Evolutionary conservation across 2,888 invertebrate genomes (phyloP).

Genomic region (Chymomyza fuscimana): DNA sequence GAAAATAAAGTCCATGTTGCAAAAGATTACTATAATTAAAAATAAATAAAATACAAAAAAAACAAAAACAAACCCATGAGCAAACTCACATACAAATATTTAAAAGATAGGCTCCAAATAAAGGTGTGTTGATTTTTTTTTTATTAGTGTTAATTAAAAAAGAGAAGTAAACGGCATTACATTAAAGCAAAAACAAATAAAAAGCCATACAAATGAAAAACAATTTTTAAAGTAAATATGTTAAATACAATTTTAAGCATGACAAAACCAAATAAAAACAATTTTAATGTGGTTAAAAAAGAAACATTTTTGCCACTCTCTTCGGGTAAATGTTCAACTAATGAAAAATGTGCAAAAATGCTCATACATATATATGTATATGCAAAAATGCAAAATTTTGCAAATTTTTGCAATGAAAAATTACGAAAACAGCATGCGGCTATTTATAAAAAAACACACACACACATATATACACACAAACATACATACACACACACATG

Average conservation of each 20-base stretch:
- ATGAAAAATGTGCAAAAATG: background rate
- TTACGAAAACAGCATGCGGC: background rate
- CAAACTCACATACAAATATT: constrained; percentile 33
- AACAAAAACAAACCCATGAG: background rate
- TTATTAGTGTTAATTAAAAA: constrained; percentile 39
- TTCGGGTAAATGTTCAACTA: background rate
- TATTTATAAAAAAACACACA: no score
- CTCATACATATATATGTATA: no score
- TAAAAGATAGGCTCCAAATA: constrained; percentile 49
- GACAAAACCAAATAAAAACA: constrained; percentile 43
- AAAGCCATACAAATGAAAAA: constrained; percentile 28
- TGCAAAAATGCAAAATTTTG: background rate
- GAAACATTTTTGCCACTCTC: constrained; percentile 34
- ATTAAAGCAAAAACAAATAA: constrained; percentile 10
- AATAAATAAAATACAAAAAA: constrained; percentile 26
- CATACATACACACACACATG: constrained; percentile 1
- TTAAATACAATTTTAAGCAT: constrained; percentile 55
- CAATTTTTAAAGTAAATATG: constrained; percentile 56
- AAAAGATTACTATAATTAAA: constrained; percentile 34
- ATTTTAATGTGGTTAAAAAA: constrained; percentile 53
- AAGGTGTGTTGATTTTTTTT: constrained; percentile 43
- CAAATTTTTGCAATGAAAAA: background rate
- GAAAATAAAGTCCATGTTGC: constrained; percentile 59
- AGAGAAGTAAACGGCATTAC: constrained; percentile 21
- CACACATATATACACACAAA: background rate